Evolutionary conservation across 2,888 invertebrate genomes (phyloP).

Genomic region (Sinohyriopsis cumingii): DNA sequence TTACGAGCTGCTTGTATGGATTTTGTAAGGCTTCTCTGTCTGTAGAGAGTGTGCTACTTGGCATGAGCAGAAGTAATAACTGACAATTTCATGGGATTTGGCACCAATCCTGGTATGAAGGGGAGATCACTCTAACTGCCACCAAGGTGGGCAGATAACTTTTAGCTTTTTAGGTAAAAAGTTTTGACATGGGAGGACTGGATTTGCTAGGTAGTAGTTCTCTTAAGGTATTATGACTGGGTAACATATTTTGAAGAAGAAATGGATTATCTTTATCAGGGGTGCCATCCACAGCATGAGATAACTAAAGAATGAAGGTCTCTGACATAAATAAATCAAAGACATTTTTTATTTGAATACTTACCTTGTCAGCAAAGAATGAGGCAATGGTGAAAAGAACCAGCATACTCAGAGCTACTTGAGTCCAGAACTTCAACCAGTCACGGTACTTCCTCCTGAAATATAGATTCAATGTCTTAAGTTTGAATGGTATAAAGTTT

Average conservation of each 20-base stretch:
- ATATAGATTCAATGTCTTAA: not conserved
- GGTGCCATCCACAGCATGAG: no score
- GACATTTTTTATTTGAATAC: slow-evolving; percentile 1
- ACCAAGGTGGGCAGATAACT: no score
- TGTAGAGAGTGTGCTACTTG: no score
- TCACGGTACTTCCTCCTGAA: slow-evolving; percentile 65
- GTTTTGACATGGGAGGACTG: not conserved
- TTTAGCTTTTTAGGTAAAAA: no score
- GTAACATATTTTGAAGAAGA: no score
- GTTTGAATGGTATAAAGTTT: not conserved
- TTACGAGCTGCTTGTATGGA: no score
- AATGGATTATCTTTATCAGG: not conserved
- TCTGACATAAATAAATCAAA: not conserved
- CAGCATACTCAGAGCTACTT: slow-evolving; percentile 59
- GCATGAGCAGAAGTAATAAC: no score
- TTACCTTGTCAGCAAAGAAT: slow-evolving; percentile 66
- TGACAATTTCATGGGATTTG: no score
- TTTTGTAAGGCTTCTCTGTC: no score
- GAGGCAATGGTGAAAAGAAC: slow-evolving; percentile 62
- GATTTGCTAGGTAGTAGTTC: not conserved
- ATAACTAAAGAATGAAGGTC: no score
- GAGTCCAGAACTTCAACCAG: slow-evolving; percentile 65
- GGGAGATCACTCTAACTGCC: no score
- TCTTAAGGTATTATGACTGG: not conserved
- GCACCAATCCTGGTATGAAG: no score